A percentile compares a stretch with the other conserved stretches of the same genome.
Evolutionary conservation across 2,888 invertebrate genomes (phyloP).

Genomic region (Cryptocephalus moraei): DNA sequence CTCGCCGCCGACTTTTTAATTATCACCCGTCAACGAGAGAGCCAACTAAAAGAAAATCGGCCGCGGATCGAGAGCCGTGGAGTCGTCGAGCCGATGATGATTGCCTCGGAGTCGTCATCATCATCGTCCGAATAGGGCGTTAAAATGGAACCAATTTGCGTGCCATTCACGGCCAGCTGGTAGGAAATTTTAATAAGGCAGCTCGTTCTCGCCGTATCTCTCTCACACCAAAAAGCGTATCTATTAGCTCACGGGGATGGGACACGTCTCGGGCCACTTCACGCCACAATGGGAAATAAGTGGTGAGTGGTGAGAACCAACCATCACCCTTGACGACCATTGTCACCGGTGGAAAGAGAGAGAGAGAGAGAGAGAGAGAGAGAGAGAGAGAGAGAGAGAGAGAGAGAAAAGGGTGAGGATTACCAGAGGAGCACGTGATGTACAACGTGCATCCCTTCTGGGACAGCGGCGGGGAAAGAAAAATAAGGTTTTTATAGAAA

Average conservation of each 20-base stretch:
- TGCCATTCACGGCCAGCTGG: conserved; percentile 40
- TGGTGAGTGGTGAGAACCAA: conserved; percentile 18
- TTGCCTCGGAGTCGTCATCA: no score
- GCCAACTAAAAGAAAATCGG: no score
- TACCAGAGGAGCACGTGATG: conserved; percentile 13
- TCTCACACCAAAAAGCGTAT: conserved; percentile 27
- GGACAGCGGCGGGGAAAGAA: no score
- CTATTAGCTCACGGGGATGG: conserved; percentile 25
- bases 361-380: no score
- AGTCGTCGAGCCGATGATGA: no score
- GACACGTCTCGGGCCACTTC: conserved; percentile 23
- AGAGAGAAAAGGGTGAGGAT: conserved; percentile 16
- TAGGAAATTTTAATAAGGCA: conserved; percentile 45
- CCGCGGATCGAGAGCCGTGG: no score
- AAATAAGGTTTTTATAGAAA: no score
- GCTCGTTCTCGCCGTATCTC: conserved; percentile 12
- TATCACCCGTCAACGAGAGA: no score
- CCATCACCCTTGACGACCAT: conserved; percentile 16
- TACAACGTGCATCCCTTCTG: not conserved
- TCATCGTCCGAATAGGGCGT: no score
- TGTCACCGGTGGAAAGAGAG: conserved; percentile 15
- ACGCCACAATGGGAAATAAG: conserved; percentile 21
- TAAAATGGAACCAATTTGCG: conserved; percentile 38
- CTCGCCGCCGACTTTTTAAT: no score
- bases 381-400: no score